Conservation (phyloP, 2,888 invertebrate genomes). For the Sphecodes monilicornis region DNA sequence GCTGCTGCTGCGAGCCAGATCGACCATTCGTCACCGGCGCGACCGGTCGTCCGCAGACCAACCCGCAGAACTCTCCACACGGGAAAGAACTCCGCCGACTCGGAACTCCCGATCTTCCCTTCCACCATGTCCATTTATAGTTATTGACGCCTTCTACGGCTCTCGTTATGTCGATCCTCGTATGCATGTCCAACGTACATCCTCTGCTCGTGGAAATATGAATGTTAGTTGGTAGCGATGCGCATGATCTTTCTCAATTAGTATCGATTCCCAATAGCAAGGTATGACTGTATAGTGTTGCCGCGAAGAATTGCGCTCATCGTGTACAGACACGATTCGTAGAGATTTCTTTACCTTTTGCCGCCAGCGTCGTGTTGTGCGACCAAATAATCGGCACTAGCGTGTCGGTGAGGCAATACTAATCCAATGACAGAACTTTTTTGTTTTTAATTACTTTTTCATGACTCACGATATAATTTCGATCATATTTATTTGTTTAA, state of each 20-base stretch:
- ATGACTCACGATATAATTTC: too few species aligned
- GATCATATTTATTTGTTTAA: too few species aligned
- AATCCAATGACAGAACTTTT: too few species aligned
- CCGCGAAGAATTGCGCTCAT: too few species aligned
- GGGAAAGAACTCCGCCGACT: slow-evolving; percentile 47
- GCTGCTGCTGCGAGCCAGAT: slow-evolving; percentile 16
- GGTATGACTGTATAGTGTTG: too few species aligned
- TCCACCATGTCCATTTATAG: slow-evolving; percentile 63
- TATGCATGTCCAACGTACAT: slow-evolving; percentile 6
- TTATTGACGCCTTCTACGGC: slow-evolving; percentile 56
- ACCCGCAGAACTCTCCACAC: slow-evolving; percentile 26
- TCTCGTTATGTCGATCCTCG: slow-evolving; percentile 36
- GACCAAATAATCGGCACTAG: too few species aligned
- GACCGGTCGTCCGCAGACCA: slow-evolving; percentile 41
- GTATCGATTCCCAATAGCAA: neutral
- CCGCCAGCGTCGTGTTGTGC: too few species aligned
- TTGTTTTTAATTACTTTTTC: too few species aligned
- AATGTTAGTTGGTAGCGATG: neutral
- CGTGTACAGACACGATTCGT: too few species aligned
- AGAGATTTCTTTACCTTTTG: too few species aligned
- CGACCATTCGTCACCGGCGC: slow-evolving; percentile 50
- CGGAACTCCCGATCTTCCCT: slow-evolving; percentile 53
- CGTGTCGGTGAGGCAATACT: too few species aligned
- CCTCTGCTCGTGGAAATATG: slow-evolving; percentile 17
- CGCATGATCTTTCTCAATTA: neutral